Base-by-base conservation (phyloP, 2,797 vertebrate genomes). In the Cetoscarus ocellatus region DNA sequence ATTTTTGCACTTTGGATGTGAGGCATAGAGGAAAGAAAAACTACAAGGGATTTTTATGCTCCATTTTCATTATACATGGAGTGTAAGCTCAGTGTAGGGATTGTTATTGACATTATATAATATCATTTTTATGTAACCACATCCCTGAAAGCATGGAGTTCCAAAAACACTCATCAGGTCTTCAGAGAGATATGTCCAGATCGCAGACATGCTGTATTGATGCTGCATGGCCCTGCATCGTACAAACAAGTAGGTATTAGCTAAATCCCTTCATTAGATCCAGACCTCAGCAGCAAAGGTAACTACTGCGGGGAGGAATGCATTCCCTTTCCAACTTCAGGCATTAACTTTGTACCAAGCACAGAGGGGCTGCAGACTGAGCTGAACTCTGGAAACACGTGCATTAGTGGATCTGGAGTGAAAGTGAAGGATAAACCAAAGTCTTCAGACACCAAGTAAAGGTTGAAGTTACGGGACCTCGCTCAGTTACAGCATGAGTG, bases 331-430 rank as follows among this genome's bases (percentile, higher is more conserved):
- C 76, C 73, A 74, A 71, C 44, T 77, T 70, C 44, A 63, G 75
- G 75, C 39, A 77, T 83, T 79, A 86, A 75, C 12, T 69, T 65
- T 67, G 88, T 80, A 88, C 82, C 88, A 80, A 74, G 86, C 72
- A 82, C 66, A 63, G 57, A 45, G 1, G 67, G 57, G 61, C 84
- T 74, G 77, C 73, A 71, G 55, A 34, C 67, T 54, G 77, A 77
- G 74, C 67, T 56, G 61, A 42, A 11, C 61, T 39, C 57, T 39
- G 66, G 43, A 66, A 74, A 80, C 89, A 93, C 88, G 86, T 92
- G 90, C 84, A 88, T 75, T 49, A 86, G 73, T 84, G 90, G 85
- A 85, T 77, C 67, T 49, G 12, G 64, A 70, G 72, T 66, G 59
- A 84, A 88, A 91, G 87, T 83, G 75, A 64, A 57, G 75, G 61